Base-by-base conservation (phyloP, 2,797 vertebrate genomes). In the Alectoris magna region DNA sequence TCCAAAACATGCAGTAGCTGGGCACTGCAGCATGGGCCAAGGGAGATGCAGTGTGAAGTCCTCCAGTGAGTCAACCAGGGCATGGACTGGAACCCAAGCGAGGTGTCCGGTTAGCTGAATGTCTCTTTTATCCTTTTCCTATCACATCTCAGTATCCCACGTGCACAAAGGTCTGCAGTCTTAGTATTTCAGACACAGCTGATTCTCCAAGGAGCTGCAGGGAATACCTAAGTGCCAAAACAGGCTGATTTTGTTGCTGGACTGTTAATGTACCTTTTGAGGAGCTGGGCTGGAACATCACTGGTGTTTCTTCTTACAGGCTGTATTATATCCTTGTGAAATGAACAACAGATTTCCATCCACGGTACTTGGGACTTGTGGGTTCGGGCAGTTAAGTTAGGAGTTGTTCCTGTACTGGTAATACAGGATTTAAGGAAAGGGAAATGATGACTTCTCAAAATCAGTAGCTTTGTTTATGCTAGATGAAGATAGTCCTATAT, bases 101-200 rank as follows among this genome's bases (percentile, higher is more conserved):
- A 76, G 63, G 21, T 69, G 18, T 48, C 36, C 39, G 16, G 34
- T 69, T 5, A 56, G 31, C 22, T 64, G n/a, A 24, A n/a, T 38
- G 2, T 53, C 60, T 80, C 55, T 41, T 24, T 72, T 0, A 51
- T 80, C 55, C 41, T 24, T 72, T 53, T 0, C 7, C 6, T 9
- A 0, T n/a, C 1, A 2, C 38, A 6, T 43, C 34, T 34, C 3
- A 1, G 8, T 46, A 53, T 56, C 26, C 3, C 2, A 0, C 29
- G 46, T 63, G 43, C 34, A 46, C 11, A 26, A 22, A 62, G 66
- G 31, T 18, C 56, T 51, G 38, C 3, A 17, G 15, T 39, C 17
- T 48, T 21, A 14, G 0, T 13, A 1, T 71, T 87, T 51, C 0
- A 1, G 16, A 48, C 7, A 10, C 2, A 10, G 44, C 17, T 36